phyloP scores from a whole-genome alignment of 2,888 invertebrate genomes.

The Heliothis peltigera region DNA sequence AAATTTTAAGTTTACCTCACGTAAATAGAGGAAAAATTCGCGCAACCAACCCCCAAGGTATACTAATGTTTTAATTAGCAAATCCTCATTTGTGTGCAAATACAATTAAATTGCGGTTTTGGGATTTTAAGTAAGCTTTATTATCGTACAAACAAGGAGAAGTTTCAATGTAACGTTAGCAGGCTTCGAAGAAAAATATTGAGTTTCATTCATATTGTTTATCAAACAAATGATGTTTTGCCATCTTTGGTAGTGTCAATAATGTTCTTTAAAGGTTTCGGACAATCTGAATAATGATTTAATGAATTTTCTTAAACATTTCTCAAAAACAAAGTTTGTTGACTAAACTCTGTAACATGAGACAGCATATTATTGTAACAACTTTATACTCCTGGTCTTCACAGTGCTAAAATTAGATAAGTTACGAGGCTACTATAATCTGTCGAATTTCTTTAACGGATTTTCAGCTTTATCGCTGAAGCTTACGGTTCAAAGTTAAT shows the following conservation, averaged over 20 bases:
- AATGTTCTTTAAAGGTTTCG: background rate
- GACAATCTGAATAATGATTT: background rate
- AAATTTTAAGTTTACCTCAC: conserved; percentile 39
- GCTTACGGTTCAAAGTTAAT: too few species aligned
- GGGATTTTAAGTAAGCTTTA: conserved; percentile 18
- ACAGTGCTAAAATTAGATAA: too few species aligned
- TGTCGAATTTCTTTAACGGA: too few species aligned
- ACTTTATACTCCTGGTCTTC: too few species aligned
- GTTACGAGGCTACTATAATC: too few species aligned
- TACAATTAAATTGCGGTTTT: conserved; percentile 30
- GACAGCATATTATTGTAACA: too few species aligned
- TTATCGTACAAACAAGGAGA: conserved; percentile 18
- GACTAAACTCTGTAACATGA: too few species aligned
- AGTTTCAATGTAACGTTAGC: background rate
- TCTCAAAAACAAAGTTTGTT: background rate
- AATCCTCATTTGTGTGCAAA: conserved; percentile 40
- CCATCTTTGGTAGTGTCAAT: conserved; percentile 2
- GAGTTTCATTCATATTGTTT: background rate
- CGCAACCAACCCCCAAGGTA: conserved; percentile 16
- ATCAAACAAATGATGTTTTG: background rate
- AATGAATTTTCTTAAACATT: background rate
- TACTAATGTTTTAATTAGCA: conserved; percentile 51
- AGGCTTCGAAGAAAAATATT: conserved; percentile 26
- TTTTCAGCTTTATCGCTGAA: too few species aligned
- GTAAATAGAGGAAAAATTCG: conserved; percentile 34